These are phyloP conservation scores for Chelon labrosus DNA, from an alignment of 2,797 vertebrate species.

Conservation along the genomic window DNA sequence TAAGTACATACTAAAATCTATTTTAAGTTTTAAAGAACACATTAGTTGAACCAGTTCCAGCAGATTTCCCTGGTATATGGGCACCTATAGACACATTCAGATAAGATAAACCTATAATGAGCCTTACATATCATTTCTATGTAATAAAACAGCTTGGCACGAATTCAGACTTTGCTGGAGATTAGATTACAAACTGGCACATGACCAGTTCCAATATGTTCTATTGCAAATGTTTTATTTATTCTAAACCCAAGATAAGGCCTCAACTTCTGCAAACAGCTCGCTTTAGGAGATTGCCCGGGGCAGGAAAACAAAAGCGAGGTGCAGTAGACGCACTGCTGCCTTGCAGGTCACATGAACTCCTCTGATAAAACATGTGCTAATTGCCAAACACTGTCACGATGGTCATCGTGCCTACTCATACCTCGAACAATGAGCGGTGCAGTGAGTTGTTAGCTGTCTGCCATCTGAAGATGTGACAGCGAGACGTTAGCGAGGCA, in stretches of 20 bases:
- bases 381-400: constrained; percentile 40
- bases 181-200: constrained; percentile 71
- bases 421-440: constrained; percentile 28
- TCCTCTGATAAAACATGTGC: constrained; percentile 35
- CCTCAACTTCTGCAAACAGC: constrained; percentile 53
- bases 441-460: constrained; percentile 19
- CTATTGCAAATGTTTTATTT: constrained; percentile 57
- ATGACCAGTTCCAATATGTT: constrained; percentile 58
- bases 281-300: neutral
- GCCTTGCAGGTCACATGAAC: constrained; percentile 35
- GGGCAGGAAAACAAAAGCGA: constrained; percentile 34
- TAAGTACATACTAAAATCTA: neutral
- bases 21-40: constrained; percentile 21
- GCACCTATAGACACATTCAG: constrained; percentile 16
- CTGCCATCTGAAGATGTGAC: constrained; percentile 34
- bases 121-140: constrained; percentile 15
- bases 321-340: constrained; percentile 12
- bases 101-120: constrained; percentile 53
- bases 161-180: constrained; percentile 43
- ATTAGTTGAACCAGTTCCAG: constrained; percentile 15
- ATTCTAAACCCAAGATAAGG: constrained; percentile 54
- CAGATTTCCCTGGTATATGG: constrained; percentile 1
- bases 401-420: constrained; percentile 16
- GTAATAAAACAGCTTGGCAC: constrained; percentile 45
- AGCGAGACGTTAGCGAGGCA: constrained; percentile 45